These are phyloP conservation scores for Acomys russatus DNA, from an alignment of 2,797 vertebrate species.

Conservation along the genomic window DNA sequence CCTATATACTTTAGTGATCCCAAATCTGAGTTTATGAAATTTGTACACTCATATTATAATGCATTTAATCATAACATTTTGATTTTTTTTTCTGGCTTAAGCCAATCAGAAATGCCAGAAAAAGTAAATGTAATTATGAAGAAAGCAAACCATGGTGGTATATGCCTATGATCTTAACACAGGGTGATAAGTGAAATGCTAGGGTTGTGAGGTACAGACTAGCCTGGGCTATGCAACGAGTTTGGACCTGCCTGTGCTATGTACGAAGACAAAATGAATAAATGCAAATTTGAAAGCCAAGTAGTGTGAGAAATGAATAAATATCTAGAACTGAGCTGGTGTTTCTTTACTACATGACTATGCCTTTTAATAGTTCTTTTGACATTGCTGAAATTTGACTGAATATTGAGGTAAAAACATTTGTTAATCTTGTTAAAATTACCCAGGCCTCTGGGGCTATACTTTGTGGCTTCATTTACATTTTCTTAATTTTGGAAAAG, in stretches of 20 bases:
- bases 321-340: not conserved
- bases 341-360: not conserved
- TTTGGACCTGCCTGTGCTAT: not conserved
- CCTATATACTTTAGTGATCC: not conserved
- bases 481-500: conserved; percentile 35
- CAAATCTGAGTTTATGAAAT: not conserved
- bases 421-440: not conserved
- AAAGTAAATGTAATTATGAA: conserved; percentile 22
- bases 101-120: not conserved
- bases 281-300: not conserved
- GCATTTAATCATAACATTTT: not conserved
- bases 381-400: conserved; percentile 5
- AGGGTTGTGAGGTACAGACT: not conserved
- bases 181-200: not conserved
- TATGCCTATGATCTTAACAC: not conserved
- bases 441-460: not conserved
- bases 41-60: not conserved
- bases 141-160: not conserved
- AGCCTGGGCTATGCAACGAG: not conserved
- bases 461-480: not conserved
- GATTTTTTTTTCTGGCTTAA: not conserved
- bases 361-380: not conserved
- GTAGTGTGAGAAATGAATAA: not conserved
- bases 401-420: not conserved
- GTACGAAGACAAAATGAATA: not conserved